These are phyloP conservation scores for Anarrhichthys ocellatus DNA, from an alignment of 2,113 vertebrate species.

Conservation along the genomic window DNA sequence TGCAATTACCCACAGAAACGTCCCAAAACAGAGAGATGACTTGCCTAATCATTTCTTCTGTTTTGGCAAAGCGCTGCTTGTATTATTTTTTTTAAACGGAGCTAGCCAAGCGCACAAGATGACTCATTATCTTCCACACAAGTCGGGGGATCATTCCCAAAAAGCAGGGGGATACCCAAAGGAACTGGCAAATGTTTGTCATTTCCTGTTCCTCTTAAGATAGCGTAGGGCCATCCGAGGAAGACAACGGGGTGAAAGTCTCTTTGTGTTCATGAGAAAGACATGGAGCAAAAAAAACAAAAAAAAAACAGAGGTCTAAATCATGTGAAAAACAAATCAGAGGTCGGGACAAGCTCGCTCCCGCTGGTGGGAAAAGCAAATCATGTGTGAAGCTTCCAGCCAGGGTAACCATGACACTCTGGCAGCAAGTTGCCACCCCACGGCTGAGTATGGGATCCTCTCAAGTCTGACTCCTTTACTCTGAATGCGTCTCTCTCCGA, in stretches of 20 bases:
- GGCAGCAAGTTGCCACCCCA: slow-evolving; percentile 54
- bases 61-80: slow-evolving; percentile 52
- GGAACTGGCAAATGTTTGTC: slow-evolving; percentile 62
- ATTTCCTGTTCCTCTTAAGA: slow-evolving; percentile 59
- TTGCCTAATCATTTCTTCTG: slow-evolving; percentile 61
- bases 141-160: slow-evolving; percentile 34
- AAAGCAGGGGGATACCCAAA: slow-evolving; percentile 48
- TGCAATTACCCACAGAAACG: slow-evolving; percentile 62
- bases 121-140: slow-evolving; percentile 70
- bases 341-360: slow-evolving; percentile 58
- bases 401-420: slow-evolving; percentile 70
- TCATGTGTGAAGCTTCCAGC: slow-evolving; percentile 65
- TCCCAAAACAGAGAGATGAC: slow-evolving; percentile 66
- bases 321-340: slow-evolving; percentile 75
- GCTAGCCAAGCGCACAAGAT: slow-evolving; percentile 48
- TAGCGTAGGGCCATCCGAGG: slow-evolving; percentile 20
- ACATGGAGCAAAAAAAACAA: slow-evolving; percentile 24
- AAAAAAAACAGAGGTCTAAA: slow-evolving; percentile 36
- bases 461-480: slow-evolving; percentile 40
- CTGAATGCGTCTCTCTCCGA: slow-evolving; percentile 44
- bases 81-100: slow-evolving; percentile 25
- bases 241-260: slow-evolving; percentile 40
- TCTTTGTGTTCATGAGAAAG: slow-evolving; percentile 53
- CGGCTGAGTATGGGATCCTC: slow-evolving; percentile 40
- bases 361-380: slow-evolving; percentile 81